Base-by-base conservation (phyloP, 2,113 vertebrate species). In the Camarhynchus parvulus region DNA sequence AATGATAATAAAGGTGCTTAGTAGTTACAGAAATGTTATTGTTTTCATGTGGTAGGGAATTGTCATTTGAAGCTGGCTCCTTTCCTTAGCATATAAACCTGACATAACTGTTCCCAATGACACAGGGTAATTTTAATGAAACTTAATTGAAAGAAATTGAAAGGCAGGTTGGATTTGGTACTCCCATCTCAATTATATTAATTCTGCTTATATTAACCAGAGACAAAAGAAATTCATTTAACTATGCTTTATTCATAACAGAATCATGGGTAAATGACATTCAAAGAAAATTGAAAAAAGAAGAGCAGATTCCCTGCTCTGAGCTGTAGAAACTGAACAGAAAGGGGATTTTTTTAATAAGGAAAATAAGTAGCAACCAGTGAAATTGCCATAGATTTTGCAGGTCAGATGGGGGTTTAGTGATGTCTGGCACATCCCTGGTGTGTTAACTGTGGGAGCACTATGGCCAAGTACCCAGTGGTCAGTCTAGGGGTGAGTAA, bases 181-280 rank as follows among this genome's bases (percentile, higher is more conserved):
- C 58, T 92, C 88, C 50, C 76, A 70, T 88, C 42, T 56, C 68
- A 84, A 90, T 79, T 86, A 83, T 76, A 87, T 86, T 84, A 70
- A 90, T 94, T 89, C 76, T 61, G n/a, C 77, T 84, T 91, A 68
- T 91, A 85, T 80, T 74, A 94, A 94, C 47, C 59, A 77, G 78
- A 94, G 79, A 73, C 72, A 81, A 91, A 93, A 95, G 39, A 72
- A 85, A 83, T 67, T 92, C 41, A 67, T 96, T 93, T 84, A 79
- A 47, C 37, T 55, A 17, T 68, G 64, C 37, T 86, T 52, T 91
- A 66, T 28, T 94, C 77, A 76, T 92, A 44, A 83, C 63, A 91
- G 82, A 90, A 84, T 88, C 28, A n/a, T 67, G 68, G 77, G 79
- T 69, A 95, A 91, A 73, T 90, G 25, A n/a, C 37, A 78, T 58